Evolutionary conservation across 2,888 invertebrate species (phyloP), one percentile per base, ranked within the genome.

Genomic region (Pteria penguin): DNA sequence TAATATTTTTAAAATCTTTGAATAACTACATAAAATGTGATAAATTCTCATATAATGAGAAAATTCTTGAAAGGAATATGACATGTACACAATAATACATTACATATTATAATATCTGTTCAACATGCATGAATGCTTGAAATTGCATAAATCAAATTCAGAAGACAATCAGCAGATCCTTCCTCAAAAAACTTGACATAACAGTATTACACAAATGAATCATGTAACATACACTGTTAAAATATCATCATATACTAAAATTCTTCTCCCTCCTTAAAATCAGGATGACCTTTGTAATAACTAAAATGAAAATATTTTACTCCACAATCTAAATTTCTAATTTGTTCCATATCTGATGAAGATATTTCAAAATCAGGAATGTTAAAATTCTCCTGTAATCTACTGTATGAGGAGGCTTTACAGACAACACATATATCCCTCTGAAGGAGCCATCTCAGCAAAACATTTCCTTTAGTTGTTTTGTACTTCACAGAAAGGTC

Each of bases 311-410:
- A 88, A 66, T 80, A 86, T 63, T 82, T 79, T 4, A 84, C 3
- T 29, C 78, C 81, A 57, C 78, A 76, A 45, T 87, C 84, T 22
- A 88, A 70, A 26, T 29, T 57, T 4, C 63, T 52, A 14, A 88
- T 66, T 32, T 32, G 67, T 22, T 76, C 26, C 67, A 82, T 82
- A 71, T 89, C 86, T 2, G 69, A 54, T n/a, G 68, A 27, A 31
- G 77, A 69, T 2, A 88, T 22, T 8, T 78, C 67, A 75, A 86
- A 87, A 68, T 87, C 82, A 76, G 83, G 81, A 0, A 87, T 67
- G 29, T 79, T 61, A 2, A 84, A 66, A 73, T 90, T 90, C 63
- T 89, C 87, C 65, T 84, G 75, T 1, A 90, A 73, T 66, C 87
- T 80, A 0, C 80, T 68, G 2, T 72, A 32, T 31, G 68, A 84